These are phyloP conservation scores for Channa argus DNA, from an alignment of 2,113 vertebrate species.

Conservation along the genomic window DNA sequence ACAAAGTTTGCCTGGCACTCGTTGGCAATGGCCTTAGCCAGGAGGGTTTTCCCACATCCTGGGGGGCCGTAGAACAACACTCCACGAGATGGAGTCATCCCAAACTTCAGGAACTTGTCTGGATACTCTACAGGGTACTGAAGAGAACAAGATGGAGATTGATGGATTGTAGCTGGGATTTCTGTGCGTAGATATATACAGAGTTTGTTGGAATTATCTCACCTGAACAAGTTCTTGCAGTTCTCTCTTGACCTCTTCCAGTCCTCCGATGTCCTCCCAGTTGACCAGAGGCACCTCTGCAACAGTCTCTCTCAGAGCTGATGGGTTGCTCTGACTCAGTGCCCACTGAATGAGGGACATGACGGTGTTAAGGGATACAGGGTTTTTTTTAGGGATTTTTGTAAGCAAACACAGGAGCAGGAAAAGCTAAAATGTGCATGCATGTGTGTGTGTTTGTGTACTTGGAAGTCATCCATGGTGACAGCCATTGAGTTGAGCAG, in stretches of 20 bases:
- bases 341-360: constrained; percentile 86
- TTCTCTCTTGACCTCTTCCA: constrained; percentile 96
- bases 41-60: constrained; percentile 95
- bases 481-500: constrained; percentile 96
- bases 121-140: constrained; percentile 96
- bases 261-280: constrained; percentile 96
- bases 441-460: constrained; percentile 44
- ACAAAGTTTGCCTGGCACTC: constrained; percentile 99
- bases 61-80: constrained; percentile 97
- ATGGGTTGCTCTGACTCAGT: constrained; percentile 96
- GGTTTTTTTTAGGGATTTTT: not conserved
- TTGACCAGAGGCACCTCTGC: constrained; percentile 95
- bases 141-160: not conserved
- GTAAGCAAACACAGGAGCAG: not conserved
- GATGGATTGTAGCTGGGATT: not conserved
- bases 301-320: constrained; percentile 93
- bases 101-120: constrained; percentile 98
- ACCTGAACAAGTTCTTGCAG: constrained; percentile 98
- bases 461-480: constrained; percentile 98
- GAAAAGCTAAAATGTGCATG: not conserved
- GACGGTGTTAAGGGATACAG: not conserved
- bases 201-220: not conserved
- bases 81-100: constrained; percentile 97
- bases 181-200: not conserved
- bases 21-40: constrained; percentile 97